These are phyloP conservation scores for Scleropages formosus DNA, from an alignment of 2,797 vertebrate genomes.

Conservation along the genomic window DNA sequence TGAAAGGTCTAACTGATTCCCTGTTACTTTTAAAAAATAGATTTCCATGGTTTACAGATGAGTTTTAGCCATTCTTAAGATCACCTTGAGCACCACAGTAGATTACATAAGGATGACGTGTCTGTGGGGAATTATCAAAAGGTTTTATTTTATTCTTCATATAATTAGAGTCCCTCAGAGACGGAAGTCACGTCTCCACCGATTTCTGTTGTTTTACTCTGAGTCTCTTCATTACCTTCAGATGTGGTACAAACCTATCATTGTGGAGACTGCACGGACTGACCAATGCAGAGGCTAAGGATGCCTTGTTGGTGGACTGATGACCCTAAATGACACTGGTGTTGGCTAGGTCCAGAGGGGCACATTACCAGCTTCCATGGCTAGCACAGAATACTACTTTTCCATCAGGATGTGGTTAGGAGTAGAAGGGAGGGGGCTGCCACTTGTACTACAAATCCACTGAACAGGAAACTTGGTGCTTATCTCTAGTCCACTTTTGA, in stretches of 20 bases:
- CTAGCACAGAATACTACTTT: too few species aligned
- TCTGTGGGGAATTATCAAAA: conserved; percentile 41
- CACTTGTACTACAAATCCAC: too few species aligned
- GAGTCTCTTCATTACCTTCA: background rate
- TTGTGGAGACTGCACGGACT: background rate
- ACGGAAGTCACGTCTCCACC: conserved; percentile 41
- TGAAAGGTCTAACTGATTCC: background rate
- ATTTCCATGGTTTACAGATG: background rate
- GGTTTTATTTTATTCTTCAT: conserved; percentile 60
- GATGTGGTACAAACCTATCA: background rate
- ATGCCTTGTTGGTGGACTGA: background rate
- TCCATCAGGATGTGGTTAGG: too few species aligned
- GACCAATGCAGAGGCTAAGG: background rate
- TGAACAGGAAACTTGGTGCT: too few species aligned
- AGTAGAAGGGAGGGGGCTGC: too few species aligned
- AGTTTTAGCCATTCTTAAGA: background rate
- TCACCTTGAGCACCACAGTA: background rate
- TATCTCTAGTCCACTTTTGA: too few species aligned
- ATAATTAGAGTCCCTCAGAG: conserved; percentile 58
- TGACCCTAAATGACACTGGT: too few species aligned
- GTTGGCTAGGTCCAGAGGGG: background rate
- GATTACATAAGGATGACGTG: too few species aligned
- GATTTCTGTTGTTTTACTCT: background rate
- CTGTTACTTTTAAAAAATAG: background rate
- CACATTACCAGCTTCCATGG: too few species aligned